Evolutionary conservation across 2,888 invertebrate genomes (phyloP), one percentile per base, ranked within the genome.

Genomic region (Macrophya annulata): DNA sequence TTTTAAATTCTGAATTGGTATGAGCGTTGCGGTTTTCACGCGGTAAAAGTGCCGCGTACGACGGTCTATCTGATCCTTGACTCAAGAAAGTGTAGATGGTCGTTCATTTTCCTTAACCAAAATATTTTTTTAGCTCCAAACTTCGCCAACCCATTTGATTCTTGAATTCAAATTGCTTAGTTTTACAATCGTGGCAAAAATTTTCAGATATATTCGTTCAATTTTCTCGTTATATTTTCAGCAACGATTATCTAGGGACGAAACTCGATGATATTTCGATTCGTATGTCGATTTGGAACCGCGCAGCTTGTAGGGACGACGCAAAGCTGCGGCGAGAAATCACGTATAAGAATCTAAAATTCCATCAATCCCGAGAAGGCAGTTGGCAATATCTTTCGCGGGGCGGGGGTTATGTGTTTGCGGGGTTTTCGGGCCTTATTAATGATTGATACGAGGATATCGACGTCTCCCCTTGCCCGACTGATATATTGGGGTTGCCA

Each of bases 371-470:
- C 89, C 62, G 90, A 90, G 89, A 89, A 86, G 87, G 88, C 88
- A 88, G 86, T 89, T 87, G 89, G 88, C 88, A 87, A 88, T 89
- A 89, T 72, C 68, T 81, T 62, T 40, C 43, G 59, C 81, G 81
- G 81, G 59, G 59, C 31, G 84, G 55, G 88, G 89, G 91, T 92
- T 91, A 91, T 90, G 90, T 92, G 90, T 93, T 92, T 91, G 92
- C 62, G 62, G 59, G 81, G 81, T 92, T 93, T 31, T 92, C 90
- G 90, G 92, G 91, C 91, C 92, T 93, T 93, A 93, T 93, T 93
- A 93, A 93, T 93, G 93, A 93, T 93, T 93, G 93, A 93, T 93
- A 91, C 92, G 90, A 90, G 92, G 92, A 93, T 93, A 93, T 93
- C 92, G 93, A 93, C 92, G 90, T 92, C 92, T 90, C 92, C 92